Evolutionary conservation across 2,888 invertebrate genomes (phyloP).

Genomic region (Kuschelorhynchus macadamiae): DNA sequence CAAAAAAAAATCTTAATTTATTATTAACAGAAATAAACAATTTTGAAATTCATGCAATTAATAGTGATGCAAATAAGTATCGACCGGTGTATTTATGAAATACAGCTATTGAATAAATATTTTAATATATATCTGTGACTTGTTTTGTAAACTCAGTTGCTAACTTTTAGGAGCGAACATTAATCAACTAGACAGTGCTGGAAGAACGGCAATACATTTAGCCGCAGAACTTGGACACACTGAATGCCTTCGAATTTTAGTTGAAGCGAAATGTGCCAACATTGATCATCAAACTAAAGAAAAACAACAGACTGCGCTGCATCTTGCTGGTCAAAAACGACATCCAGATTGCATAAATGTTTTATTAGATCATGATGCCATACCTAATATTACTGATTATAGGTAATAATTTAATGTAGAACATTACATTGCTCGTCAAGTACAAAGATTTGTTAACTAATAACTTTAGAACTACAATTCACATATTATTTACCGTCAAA

Average conservation of each 20-base stretch:
- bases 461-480: too few species aligned
- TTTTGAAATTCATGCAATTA: too few species aligned
- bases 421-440: not conserved
- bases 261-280: slow-evolving; percentile 80
- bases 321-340: slow-evolving; percentile 90
- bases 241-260: slow-evolving; percentile 80
- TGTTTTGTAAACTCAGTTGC: too few species aligned
- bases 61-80: too few species aligned
- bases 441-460: too few species aligned
- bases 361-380: slow-evolving; percentile 82
- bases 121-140: too few species aligned
- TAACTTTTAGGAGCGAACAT: slow-evolving; percentile 74
- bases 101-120: too few species aligned
- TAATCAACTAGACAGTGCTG: slow-evolving; percentile 81
- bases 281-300: slow-evolving; percentile 80
- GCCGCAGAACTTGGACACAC: slow-evolving; percentile 84
- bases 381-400: slow-evolving; percentile 70
- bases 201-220: slow-evolving; percentile 86
- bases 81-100: too few species aligned
- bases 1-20: too few species aligned
- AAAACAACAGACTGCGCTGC: slow-evolving; percentile 84
- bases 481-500: too few species aligned
- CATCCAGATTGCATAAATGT: slow-evolving; percentile 85
- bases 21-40: too few species aligned
- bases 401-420: slow-evolving; percentile 9